Base-by-base conservation (phyloP, 2,797 vertebrate species). In the Coluber constrictor region DNA sequence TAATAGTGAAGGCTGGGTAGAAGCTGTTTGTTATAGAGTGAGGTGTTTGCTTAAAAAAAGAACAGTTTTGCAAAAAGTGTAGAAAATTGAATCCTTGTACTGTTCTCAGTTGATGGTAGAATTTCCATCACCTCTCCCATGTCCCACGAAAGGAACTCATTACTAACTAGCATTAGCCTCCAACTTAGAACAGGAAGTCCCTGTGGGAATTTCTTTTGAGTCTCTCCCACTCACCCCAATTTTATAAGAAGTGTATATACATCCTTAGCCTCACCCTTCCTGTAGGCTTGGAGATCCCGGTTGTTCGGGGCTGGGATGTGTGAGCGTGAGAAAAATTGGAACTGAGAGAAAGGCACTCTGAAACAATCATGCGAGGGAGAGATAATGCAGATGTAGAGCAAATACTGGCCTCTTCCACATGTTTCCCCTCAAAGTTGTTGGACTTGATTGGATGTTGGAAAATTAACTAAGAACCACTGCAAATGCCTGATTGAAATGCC, bases 11-110 rank as follows among this genome's bases (percentile, higher is more conserved):
- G 43, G 37, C 74, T 59, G 60, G 79, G 54, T 54, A 32, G 79
- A 70, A 93, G 60, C 79, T 87, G 16, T 54, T 86, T 55, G 32
- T 93, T 90, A 59, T 59, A 74, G 10, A 51, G 60, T 70, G 37
- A 70, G n/a, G 23, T 12, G 47, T 70, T 51, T 61, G 66, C 56
- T 70, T 51, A 56, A 23, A 79, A 79, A 79, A 79, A 37, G 32
- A 79, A 83, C n/a, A 92, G 74, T n/a, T 74, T n/a, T 93, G 57
- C 29, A 83, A 74, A 83, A 91, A 43, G 87, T 87, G 56, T 63
- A 60, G 43, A 86, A 43, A 88, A n/a, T 79, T 55, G n/a, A 90
- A 83, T 54, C 59, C 25, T 63, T 91, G 56, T 89, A 63, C 47
- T 61, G 56, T 89, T 91, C 63, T n/a, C 87, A 55, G 59, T 83